phyloP scores from a whole-genome alignment of 2,797 vertebrate species.

The Gobionotothen gibberifrons region DNA sequence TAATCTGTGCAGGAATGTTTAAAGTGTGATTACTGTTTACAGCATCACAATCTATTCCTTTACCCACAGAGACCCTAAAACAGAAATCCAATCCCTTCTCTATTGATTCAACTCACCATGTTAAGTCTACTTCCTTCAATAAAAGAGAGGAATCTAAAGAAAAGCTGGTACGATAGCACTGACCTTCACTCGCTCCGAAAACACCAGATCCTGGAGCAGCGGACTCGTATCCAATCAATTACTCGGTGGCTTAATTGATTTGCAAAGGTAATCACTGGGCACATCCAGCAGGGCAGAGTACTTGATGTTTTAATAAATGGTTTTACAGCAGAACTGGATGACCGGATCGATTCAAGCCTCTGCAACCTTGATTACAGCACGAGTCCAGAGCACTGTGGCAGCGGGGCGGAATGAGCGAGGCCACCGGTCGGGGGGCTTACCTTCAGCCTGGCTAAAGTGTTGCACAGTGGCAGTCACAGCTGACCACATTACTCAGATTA shows the following conservation, averaged over 20 bases:
- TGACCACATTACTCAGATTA: slow-evolving; percentile 54
- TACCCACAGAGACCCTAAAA: slow-evolving; percentile 36
- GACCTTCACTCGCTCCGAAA: slow-evolving; percentile 68
- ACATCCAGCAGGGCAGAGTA: slow-evolving; percentile 58
- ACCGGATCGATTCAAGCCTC: slow-evolving; percentile 64
- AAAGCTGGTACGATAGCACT: slow-evolving; percentile 45
- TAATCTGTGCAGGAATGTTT: slow-evolving; percentile 11
- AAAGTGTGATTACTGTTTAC: slow-evolving; percentile 35
- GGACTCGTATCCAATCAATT: slow-evolving; percentile 70
- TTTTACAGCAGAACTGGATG: slow-evolving; percentile 68
- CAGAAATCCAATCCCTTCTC: slow-evolving; percentile 56
- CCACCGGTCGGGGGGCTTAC: slow-evolving; percentile 41
- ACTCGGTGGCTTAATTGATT: slow-evolving; percentile 76
- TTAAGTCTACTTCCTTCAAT: slow-evolving; percentile 50
- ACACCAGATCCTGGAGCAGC: slow-evolving; percentile 50
- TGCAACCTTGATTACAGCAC: slow-evolving; percentile 70
- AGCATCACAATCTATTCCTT: slow-evolving; percentile 37
- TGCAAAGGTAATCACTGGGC: slow-evolving; percentile 76
- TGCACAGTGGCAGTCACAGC: slow-evolving; percentile 44
- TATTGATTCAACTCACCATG: slow-evolving; percentile 57
- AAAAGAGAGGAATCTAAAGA: slow-evolving; percentile 38
- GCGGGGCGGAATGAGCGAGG: slow-evolving; percentile 19
- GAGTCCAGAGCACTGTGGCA: slow-evolving; percentile 38
- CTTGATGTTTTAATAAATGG: slow-evolving; percentile 81
- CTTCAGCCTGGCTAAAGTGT: slow-evolving; percentile 49